Conservation (phyloP, 2,888 invertebrate genomes). For the Xestia c-nigrum region DNA sequence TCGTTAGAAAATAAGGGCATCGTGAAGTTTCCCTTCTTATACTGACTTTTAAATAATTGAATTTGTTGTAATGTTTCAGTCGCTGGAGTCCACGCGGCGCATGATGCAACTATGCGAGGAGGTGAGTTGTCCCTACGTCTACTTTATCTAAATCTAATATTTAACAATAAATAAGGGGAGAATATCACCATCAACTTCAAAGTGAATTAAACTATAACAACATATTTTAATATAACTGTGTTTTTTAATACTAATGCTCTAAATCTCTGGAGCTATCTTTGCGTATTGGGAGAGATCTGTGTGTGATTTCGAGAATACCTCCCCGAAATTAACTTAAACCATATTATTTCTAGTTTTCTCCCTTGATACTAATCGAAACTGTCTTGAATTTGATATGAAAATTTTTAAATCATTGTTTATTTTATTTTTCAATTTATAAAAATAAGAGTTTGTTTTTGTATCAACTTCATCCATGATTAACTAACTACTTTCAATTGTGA, state of each 20-base stretch:
- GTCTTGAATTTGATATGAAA: slow-evolving; percentile 76
- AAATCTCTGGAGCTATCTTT: slow-evolving; percentile 9
- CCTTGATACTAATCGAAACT: slow-evolving; percentile 33
- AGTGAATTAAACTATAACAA: slow-evolving; percentile 18
- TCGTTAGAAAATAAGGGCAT: slow-evolving; percentile 31
- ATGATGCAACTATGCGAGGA: slow-evolving; percentile 98
- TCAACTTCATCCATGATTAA: slow-evolving; percentile 70
- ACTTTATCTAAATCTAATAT: slow-evolving; percentile 25
- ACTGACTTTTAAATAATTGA: slow-evolving; percentile 40
- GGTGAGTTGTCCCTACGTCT: slow-evolving; percentile 90
- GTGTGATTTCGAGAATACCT: slow-evolving; percentile 80
- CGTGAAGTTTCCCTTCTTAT: slow-evolving; percentile 22
- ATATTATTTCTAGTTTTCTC: slow-evolving; percentile 34
- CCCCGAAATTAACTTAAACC: slow-evolving; percentile 63
- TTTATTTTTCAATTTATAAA: slow-evolving; percentile 2
- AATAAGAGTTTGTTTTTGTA: slow-evolving; percentile 69
- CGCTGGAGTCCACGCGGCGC: slow-evolving; percentile 97
- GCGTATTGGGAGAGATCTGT: slow-evolving; percentile 69
- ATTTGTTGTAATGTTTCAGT: slow-evolving; percentile 91
- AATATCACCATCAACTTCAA: slow-evolving; percentile 28
- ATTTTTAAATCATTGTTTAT: slow-evolving; percentile 42
- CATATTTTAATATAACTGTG: slow-evolving; percentile 20
- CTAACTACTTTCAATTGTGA: slow-evolving; percentile 53
- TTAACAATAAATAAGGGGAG: slow-evolving; percentile 24
- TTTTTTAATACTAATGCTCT: slow-evolving; percentile 36